Evolutionary conservation across 37 sponge, comb jelly and placozoan species (phyloP), one percentile per base, ranked within the genome.

Genomic region (Haliclona indistincta): DNA sequence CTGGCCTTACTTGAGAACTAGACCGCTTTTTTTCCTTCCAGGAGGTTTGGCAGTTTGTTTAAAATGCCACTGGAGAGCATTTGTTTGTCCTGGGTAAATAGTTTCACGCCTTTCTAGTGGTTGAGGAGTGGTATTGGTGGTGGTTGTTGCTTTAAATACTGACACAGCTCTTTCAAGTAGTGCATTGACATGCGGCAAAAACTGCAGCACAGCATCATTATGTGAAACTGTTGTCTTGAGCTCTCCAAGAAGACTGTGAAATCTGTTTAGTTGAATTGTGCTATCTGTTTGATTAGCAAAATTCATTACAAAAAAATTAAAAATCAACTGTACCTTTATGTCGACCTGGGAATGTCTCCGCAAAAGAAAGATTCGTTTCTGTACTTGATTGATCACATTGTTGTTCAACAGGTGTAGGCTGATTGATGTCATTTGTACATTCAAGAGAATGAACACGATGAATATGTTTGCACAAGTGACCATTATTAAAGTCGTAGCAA

Each of bases 401-500:
- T 60, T 28, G n/a, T 19, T 60, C 62, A n/a, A 7, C 29, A 19
- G 70, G 6, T 69, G 42, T 23, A 22, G 42, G n/a, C n/a, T n/a
- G n/a, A n/a, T n/a, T n/a, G n/a, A n/a, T n/a, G n/a, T n/a, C n/a
- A n/a, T n/a, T n/a, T 69, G 15, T 28, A 13, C 20, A 51, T n/a
- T 22, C 17, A 0, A 78, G 23, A 1, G 80, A 54, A 32, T 79
- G 80, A 20, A 79, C 80, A 56, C 71, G 62, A 51, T 79, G 80
- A 17, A 79, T 70, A 38, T 79, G 80, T 36, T 79, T 70, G 42
- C 80, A 79, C 20, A 69, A 28, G 23, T 79, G 80, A 1, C 80
- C 80, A 70, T 79, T 79, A 28, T 55, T 56, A 56, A 58, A 79
- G 43, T 79, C 71, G 38, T 79, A 79, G 32, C 80, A 79, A 3